A percentile compares a stretch with the other conserved stretches of the same genome.
Evolutionary conservation across 2,113 vertebrate species (phyloP).

Genomic region (Pachycephala philippinensis): DNA sequence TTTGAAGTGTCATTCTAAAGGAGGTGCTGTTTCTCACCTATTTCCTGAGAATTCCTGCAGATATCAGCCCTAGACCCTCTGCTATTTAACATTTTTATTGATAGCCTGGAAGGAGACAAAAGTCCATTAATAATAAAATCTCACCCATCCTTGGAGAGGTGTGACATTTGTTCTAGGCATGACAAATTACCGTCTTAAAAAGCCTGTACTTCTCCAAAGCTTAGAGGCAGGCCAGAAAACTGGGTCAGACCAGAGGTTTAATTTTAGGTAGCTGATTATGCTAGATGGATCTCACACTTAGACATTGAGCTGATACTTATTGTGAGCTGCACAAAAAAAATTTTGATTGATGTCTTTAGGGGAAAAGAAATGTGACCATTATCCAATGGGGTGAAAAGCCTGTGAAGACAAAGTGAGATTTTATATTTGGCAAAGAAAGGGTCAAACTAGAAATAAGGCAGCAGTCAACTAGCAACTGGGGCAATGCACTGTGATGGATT

Average conservation of each 20-base stretch:
- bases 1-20: background rate
- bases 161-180: background rate
- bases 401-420: background rate
- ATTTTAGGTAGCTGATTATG: background rate
- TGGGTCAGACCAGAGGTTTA: background rate
- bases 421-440: background rate
- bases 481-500: background rate
- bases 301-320: background rate
- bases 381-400: background rate
- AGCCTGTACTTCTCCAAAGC: background rate
- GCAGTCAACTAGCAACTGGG: background rate
- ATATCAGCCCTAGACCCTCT: background rate
- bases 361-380: background rate
- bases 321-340: background rate
- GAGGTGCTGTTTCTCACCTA: background rate
- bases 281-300: background rate
- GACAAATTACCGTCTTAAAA: background rate
- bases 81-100: constrained; percentile 1
- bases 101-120: background rate
- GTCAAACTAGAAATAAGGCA: background rate
- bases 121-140: background rate
- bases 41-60: background rate
- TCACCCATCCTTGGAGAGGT: background rate
- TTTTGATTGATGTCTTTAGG: background rate
- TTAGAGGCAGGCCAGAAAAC: background rate